Evolutionary conservation across 2,797 vertebrate species (phyloP).

Genomic region (Myotis planiceps): DNA sequence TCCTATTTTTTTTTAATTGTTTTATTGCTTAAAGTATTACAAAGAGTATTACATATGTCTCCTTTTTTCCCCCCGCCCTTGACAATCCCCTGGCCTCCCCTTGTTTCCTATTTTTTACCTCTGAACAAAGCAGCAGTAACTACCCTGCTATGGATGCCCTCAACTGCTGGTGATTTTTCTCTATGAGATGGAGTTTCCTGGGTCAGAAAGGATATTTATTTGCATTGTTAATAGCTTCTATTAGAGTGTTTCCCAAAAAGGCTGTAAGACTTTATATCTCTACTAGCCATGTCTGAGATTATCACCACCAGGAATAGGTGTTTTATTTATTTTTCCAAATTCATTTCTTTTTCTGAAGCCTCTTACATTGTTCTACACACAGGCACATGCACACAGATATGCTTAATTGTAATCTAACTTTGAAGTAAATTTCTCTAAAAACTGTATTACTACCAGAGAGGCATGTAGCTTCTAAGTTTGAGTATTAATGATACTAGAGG

Average conservation of each 20-base stretch:
- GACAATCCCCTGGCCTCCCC: too few relatives aligned
- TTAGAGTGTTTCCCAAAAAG: neutral
- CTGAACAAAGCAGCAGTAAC: neutral
- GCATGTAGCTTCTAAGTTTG: neutral
- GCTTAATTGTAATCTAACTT: constrained; percentile 24
- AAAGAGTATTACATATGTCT: too few relatives aligned
- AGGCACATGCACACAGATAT: neutral
- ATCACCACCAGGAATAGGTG: neutral
- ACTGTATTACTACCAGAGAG: neutral
- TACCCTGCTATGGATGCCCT: neutral
- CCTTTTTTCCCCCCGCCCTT: too few relatives aligned
- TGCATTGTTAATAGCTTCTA: neutral
- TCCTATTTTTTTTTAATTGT: neutral
- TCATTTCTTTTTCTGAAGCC: constrained; percentile 29
- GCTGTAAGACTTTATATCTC: neutral
- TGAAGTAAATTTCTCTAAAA: constrained; percentile 15
- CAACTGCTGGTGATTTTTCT: neutral
- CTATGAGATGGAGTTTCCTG: neutral
- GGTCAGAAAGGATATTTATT: neutral
- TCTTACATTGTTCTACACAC: neutral
- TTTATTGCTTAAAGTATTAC: too few relatives aligned
- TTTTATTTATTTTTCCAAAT: constrained; percentile 13
- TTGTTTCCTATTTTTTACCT: neutral
- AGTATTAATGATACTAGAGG: neutral
- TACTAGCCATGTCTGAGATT: neutral